Conservation (phyloP, 2,113 vertebrate genomes). For the Crocuta crocuta region DNA sequence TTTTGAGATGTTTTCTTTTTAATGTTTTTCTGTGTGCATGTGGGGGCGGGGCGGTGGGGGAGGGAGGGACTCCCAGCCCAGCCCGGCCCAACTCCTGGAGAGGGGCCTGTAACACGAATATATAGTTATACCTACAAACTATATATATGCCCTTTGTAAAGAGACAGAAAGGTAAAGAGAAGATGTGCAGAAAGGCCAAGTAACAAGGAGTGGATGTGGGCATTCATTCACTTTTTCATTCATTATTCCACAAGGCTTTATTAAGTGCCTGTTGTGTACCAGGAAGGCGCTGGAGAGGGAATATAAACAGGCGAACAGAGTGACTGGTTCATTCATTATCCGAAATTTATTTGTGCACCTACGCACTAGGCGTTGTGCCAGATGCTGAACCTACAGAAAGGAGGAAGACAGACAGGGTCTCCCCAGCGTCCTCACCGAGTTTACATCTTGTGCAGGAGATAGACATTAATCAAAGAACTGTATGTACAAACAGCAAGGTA, state of each 20-base stretch:
- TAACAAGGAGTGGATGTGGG: background rate
- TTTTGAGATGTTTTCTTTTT: constrained; percentile 81
- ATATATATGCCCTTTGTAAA: constrained; percentile 18
- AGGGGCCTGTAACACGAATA: constrained; percentile 26
- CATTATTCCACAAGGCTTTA: background rate
- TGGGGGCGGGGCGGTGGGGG: constrained; percentile 66
- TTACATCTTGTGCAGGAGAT: background rate
- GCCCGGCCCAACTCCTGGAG: constrained; percentile 72
- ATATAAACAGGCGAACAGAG: background rate
- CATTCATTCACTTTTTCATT: background rate
- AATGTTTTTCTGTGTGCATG: constrained; percentile 81
- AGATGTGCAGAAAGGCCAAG: background rate
- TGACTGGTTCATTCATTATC: background rate
- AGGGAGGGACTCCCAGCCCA: constrained; percentile 71
- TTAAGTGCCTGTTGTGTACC: constrained; percentile 30
- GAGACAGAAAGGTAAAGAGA: background rate
- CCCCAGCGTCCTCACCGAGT: background rate
- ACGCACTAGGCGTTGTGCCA: background rate
- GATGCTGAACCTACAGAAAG: background rate
- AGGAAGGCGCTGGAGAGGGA: background rate
- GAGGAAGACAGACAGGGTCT: background rate
- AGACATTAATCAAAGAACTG: background rate
- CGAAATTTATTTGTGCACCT: background rate
- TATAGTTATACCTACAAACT: constrained; percentile 52
- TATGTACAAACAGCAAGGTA: background rate